Evolutionary conservation across 2,888 invertebrate genomes (phyloP).

Genomic region (Drosophila monieri): DNA sequence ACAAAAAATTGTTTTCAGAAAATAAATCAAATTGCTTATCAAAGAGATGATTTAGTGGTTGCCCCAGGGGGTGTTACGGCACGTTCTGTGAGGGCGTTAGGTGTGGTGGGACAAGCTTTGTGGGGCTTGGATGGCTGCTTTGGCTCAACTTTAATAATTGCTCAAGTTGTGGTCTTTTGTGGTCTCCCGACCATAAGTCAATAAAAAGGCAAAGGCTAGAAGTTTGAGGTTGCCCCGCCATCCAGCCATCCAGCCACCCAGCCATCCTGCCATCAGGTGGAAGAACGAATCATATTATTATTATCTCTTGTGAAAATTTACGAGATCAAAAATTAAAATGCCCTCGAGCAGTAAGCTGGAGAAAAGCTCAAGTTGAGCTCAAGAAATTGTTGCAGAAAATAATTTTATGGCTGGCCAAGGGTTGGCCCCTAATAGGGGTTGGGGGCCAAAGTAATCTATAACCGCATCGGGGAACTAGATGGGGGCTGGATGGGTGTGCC

Average conservation of each 20-base stretch:
- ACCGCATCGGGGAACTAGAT: slow-evolving; percentile 50
- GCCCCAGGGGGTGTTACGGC: slow-evolving; percentile 20
- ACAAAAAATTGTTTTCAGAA: slow-evolving; percentile 70
- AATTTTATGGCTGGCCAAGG: slow-evolving; percentile 74
- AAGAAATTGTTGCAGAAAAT: slow-evolving; percentile 78
- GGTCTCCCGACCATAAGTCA: slow-evolving; percentile 69
- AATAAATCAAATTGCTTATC: slow-evolving; percentile 79
- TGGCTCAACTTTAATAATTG: slow-evolving; percentile 74
- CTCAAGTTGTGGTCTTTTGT: slow-evolving; percentile 74
- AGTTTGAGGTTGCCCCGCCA: slow-evolving; percentile 23
- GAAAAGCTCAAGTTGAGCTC: slow-evolving; percentile 41
- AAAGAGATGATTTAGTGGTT: slow-evolving; percentile 76
- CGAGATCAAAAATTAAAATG: slow-evolving; percentile 81
- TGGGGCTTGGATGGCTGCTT: background rate
- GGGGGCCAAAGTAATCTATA: slow-evolving; percentile 67
- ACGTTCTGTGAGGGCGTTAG: background rate
- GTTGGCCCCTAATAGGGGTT: slow-evolving; percentile 49
- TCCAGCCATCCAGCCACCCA: background rate
- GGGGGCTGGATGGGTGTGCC: slow-evolving; percentile 16
- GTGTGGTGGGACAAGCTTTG: background rate
- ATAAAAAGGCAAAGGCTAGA: slow-evolving; percentile 54
- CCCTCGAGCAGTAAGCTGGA: slow-evolving; percentile 51
- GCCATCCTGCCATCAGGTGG: slow-evolving; percentile 32
- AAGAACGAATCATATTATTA: slow-evolving; percentile 79
- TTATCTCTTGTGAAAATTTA: slow-evolving; percentile 76